A percentile compares a stretch with the other conserved stretches of the same genome.
phyloP scores from a whole-genome alignment of 2,113 vertebrate genomes.

The Peucedramus taeniatus region DNA sequence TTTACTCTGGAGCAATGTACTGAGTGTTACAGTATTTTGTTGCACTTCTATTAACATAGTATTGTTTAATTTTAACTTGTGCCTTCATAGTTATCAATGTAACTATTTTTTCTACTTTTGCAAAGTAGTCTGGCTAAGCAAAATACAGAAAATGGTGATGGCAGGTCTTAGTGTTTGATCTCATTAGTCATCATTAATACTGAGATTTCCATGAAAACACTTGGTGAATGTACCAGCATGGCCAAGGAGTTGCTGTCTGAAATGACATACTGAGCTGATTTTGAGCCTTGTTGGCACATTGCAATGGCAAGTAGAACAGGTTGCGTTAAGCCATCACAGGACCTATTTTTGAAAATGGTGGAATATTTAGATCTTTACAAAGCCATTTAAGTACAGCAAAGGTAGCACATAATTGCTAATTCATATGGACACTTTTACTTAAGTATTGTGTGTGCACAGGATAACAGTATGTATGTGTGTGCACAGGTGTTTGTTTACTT shows the following conservation, averaged over 20 bases:
- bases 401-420: background rate
- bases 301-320: background rate
- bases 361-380: background rate
- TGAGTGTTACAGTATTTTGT: background rate
- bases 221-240: background rate
- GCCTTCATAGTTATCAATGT: background rate
- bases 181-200: background rate
- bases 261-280: background rate
- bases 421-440: background rate
- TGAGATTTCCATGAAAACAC: background rate
- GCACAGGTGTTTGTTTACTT: no score
- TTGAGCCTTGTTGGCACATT: background rate
- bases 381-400: background rate
- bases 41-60: background rate
- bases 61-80: background rate
- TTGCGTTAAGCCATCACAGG: background rate
- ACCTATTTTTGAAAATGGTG: background rate
- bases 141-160: background rate
- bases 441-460: background rate
- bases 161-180: background rate
- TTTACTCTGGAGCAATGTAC: background rate
- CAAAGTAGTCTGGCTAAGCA: background rate
- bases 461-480: no score
- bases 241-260: background rate
- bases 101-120: background rate